phyloP scores from a whole-genome alignment of 2,888 invertebrate species.

The Hermaeophaga mercurialis region DNA sequence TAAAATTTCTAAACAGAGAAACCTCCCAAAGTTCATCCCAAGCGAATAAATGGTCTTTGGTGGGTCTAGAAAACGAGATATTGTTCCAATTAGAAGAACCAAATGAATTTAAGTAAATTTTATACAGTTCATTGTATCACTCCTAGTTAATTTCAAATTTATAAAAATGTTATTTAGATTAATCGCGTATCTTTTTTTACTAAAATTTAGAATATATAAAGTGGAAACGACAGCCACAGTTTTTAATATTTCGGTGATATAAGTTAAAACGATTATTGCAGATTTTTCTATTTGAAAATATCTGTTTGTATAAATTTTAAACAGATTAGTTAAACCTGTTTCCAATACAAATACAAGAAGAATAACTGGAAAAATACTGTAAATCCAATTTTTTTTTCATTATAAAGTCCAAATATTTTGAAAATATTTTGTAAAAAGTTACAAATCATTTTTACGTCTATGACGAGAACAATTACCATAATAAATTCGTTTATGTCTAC shows the following conservation, averaged over 20 bases:
- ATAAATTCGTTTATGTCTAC: too few species aligned
- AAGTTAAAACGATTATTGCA: background rate
- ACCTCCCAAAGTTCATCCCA: too few species aligned
- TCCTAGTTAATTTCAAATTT: background rate
- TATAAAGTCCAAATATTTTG: background rate
- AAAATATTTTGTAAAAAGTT: background rate
- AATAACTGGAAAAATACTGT: background rate
- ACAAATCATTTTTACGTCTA: background rate
- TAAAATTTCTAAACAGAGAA: background rate
- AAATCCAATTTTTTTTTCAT: background rate
- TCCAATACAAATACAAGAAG: too few species aligned
- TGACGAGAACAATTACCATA: too few species aligned
- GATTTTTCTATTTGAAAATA: background rate
- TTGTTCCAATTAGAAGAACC: too few species aligned
- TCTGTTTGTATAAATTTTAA: too few species aligned
- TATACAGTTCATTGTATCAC: too few species aligned
- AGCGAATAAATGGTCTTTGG: too few species aligned
- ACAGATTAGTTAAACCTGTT: too few species aligned
- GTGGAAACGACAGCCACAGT: background rate
- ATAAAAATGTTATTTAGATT: background rate
- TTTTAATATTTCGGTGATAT: background rate
- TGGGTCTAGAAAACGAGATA: too few species aligned
- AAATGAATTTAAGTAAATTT: too few species aligned
- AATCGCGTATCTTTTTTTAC: background rate
- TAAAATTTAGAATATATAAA: background rate